phyloP scores from a whole-genome alignment of 2,113 vertebrate genomes.

The Physeter macrocephalus region DNA sequence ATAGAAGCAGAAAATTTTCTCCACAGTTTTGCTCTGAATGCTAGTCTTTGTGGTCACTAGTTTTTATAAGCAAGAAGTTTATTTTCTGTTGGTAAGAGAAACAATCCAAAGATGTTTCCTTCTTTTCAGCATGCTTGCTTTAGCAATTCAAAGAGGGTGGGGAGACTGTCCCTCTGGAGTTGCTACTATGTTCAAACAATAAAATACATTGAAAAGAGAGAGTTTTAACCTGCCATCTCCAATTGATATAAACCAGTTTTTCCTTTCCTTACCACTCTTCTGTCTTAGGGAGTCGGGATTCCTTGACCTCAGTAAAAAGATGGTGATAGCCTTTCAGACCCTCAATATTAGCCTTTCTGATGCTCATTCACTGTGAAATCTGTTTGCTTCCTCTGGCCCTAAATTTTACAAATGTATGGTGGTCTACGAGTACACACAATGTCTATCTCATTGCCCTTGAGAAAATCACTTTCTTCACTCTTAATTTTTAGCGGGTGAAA shows the following conservation, averaged over 20 bases:
- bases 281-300: neutral
- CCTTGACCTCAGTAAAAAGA: neutral
- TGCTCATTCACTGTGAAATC: neutral
- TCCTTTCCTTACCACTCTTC: neutral
- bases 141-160: neutral
- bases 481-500: neutral
- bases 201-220: neutral
- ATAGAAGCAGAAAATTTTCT: neutral
- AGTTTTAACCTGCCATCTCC: neutral
- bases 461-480: neutral
- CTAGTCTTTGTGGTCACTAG: neutral
- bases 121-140: neutral
- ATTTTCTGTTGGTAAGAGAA: slow-evolving; percentile 30
- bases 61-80: neutral
- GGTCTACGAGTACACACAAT: neutral
- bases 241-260: neutral
- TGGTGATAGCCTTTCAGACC: neutral
- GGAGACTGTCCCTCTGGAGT: neutral
- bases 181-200: neutral
- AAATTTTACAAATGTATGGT: neutral
- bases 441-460: neutral
- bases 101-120: neutral
- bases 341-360: neutral
- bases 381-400: neutral
- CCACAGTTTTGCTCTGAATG: neutral